Evolutionary conservation across 2,113 vertebrate genomes (phyloP).

Genomic region (Laticauda colubrina): DNA sequence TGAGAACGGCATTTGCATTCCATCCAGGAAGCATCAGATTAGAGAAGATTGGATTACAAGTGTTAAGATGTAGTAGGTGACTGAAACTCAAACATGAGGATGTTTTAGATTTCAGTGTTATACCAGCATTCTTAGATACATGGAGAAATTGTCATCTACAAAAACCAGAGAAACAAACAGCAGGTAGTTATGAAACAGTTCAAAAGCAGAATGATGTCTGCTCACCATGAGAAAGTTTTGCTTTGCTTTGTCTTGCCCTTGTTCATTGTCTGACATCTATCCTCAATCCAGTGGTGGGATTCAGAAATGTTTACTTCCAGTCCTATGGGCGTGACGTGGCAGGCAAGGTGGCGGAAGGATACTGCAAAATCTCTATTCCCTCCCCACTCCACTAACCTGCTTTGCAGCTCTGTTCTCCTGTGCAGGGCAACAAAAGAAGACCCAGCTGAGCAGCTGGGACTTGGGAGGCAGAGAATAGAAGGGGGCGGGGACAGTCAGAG

Average conservation of each 20-base stretch:
- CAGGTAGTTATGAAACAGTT: background rate
- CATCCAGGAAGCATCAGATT: background rate
- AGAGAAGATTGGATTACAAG: background rate
- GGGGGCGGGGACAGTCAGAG: too few relatives aligned
- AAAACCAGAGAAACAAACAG: background rate
- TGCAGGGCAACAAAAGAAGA: too few relatives aligned
- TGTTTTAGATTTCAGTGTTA: background rate
- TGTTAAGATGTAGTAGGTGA: slow-evolving; percentile 26
- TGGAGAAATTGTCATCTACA: background rate
- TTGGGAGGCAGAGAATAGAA: too few relatives aligned
- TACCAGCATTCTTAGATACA: background rate
- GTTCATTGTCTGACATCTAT: background rate
- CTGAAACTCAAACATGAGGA: slow-evolving; percentile 2
- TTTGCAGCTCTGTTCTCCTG: too few relatives aligned
- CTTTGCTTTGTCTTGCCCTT: background rate
- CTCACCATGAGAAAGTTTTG: background rate
- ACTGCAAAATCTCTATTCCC: too few relatives aligned
- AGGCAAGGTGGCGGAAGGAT: too few relatives aligned
- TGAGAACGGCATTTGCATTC: background rate
- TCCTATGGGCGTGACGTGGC: too few relatives aligned
- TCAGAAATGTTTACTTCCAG: too few relatives aligned
- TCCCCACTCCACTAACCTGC: too few relatives aligned
- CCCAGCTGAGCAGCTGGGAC: too few relatives aligned
- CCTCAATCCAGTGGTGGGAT: background rate
- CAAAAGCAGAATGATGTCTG: background rate